Percentiles rank a stretch among this genome's conserved stretches.
Evolutionary conservation across 2,113 vertebrate species (phyloP).

Genomic region (Nettapus auritus): DNA sequence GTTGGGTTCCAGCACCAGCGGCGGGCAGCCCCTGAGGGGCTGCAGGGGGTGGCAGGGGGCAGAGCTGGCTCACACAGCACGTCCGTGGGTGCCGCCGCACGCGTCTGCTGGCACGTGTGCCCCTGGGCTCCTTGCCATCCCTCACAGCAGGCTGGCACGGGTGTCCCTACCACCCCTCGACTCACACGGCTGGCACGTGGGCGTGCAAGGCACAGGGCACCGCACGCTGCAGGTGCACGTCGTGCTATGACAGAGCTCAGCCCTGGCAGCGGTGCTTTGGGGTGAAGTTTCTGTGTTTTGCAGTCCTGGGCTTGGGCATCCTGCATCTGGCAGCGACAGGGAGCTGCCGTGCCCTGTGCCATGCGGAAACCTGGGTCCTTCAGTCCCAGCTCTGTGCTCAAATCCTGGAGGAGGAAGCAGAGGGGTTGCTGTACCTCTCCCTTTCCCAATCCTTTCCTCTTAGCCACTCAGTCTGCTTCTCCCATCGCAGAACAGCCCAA

Average conservation of each 20-base stretch:
- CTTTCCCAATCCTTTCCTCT: not conserved
- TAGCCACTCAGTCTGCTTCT: not conserved
- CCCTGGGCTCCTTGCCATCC: not conserved
- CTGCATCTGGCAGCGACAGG: not conserved
- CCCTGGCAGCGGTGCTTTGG: not conserved
- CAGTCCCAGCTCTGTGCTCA: not conserved
- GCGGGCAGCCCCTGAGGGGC: not conserved
- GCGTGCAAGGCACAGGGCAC: rapidly evolving
- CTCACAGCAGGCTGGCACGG: not conserved
- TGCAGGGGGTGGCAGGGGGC: not conserved
- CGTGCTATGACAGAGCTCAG: not conserved
- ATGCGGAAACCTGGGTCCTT: rapidly evolving
- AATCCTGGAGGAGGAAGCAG: not conserved
- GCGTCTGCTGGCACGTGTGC: too few species aligned
- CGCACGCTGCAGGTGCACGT: not conserved
- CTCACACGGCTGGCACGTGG: not conserved
- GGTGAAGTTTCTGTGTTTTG: not conserved
- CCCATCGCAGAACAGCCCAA: rapidly evolving
- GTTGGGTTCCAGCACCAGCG: constrained; percentile 18
- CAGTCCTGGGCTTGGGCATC: not conserved
- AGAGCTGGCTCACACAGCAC: not conserved
- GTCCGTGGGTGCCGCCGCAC: not conserved
- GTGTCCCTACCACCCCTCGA: rapidly evolving
- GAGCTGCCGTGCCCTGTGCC: not conserved
- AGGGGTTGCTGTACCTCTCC: not conserved